These are phyloP conservation scores for Mantis religiosa DNA, from an alignment of 2,888 invertebrate genomes.

Conservation along the genomic window DNA sequence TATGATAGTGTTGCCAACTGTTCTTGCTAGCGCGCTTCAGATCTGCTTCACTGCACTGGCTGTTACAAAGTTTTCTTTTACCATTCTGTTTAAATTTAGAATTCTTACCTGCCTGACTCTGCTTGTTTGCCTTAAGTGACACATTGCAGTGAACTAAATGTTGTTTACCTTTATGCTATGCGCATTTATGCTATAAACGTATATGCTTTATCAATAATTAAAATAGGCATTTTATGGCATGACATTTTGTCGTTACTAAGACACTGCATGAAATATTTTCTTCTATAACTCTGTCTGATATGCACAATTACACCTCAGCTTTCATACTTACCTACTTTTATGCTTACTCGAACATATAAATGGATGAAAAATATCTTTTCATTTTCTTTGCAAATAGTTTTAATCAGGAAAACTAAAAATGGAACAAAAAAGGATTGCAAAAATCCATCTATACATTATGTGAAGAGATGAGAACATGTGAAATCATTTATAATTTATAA, in stretches of 20 bases:
- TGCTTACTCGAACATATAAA: neutral
- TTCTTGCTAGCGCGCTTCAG: neutral
- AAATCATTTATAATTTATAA: neutral
- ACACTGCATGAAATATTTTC: neutral
- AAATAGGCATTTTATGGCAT: neutral
- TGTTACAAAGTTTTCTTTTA: neutral
- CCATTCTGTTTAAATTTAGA: neutral
- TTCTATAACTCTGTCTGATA: neutral
- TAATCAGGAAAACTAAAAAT: neutral
- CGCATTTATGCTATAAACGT: neutral
- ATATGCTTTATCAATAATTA: neutral
- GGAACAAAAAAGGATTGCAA: neutral
- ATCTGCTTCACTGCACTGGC: neutral
- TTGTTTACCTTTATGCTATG: neutral
- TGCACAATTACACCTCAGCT: neutral
- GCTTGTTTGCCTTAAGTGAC: neutral
- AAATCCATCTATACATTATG: neutral
- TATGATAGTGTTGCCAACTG: conserved; percentile 32
- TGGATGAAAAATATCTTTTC: neutral
- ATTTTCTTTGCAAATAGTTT: neutral
- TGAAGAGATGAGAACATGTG: neutral
- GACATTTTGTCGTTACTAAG: neutral
- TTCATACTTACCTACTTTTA: neutral
- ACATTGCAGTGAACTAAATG: neutral
- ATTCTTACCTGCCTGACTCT: neutral